Percentiles rank a stretch among this genome's conserved stretches.
These are phyloP conservation scores for Globodera rostochiensis DNA, from an alignment of 1,140 invertebrate species.

Conservation along the genomic window DNA sequence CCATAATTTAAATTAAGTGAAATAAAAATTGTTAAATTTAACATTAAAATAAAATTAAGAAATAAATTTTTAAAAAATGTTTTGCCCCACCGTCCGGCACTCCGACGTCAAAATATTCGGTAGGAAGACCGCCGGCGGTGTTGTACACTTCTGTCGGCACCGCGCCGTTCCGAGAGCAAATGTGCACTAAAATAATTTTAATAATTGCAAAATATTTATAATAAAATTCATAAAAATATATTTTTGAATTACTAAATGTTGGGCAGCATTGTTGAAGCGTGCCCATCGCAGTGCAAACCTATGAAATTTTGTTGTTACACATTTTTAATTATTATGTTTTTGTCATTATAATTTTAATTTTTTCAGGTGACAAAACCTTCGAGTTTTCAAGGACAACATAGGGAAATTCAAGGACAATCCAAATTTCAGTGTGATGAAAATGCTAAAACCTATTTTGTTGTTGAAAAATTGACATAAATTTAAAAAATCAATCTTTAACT, in stretches of 20 bases:
- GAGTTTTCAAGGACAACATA: no score
- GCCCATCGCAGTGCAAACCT: conserved; percentile 59
- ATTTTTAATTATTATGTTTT: no score
- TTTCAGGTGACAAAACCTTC: no score
- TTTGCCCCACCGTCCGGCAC: conserved; percentile 53
- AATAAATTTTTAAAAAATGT: not conserved
- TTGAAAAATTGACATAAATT: not conserved
- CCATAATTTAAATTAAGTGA: no score
- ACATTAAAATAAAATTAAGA: no score
- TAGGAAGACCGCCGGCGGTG: conserved; percentile 61
- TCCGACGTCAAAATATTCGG: conserved; percentile 64
- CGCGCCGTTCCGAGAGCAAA: conserved; percentile 63
- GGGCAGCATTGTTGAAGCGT: conserved; percentile 64
- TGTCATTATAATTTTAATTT: no score
- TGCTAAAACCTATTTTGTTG: not conserved
- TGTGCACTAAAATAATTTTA: conserved; percentile 49
- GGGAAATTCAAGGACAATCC: no score
- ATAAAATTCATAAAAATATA: not conserved
- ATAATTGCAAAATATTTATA: not conserved
- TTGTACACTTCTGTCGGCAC: conserved; percentile 65
- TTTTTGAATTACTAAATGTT: conserved; percentile 52
- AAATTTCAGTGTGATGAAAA: no score
- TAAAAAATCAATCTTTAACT: no score
- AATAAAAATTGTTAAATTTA: no score
- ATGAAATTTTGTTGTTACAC: not conserved